Evolutionary conservation across 2,113 vertebrate species (phyloP).

Genomic region (Pipra filicauda): DNA sequence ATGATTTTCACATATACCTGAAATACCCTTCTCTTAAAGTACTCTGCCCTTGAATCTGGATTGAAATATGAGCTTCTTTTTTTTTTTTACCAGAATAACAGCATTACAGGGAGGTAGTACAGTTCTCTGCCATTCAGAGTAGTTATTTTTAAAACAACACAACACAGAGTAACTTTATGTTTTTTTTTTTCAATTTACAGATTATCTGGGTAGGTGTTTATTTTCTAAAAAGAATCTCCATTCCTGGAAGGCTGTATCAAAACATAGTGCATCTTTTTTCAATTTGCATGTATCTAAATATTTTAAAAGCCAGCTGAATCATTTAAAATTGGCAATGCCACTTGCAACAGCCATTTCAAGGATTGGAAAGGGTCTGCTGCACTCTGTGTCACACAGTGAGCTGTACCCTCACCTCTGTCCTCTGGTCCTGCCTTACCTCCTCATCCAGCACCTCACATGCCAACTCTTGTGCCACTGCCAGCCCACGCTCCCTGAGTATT

Average conservation of each 20-base stretch:
- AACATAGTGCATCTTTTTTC: background rate
- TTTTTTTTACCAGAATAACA: background rate
- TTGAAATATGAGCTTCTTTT: background rate
- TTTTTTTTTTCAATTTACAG: background rate
- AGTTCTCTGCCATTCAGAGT: rapidly evolving
- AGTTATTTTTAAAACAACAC: background rate
- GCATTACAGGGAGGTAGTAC: background rate
- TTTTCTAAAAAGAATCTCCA: background rate
- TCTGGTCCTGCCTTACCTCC: background rate
- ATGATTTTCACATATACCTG: background rate
- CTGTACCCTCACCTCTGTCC: background rate
- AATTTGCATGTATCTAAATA: background rate
- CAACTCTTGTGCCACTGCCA: background rate
- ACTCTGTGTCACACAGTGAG: rapidly evolving
- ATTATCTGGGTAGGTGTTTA: background rate
- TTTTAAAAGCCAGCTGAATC: background rate
- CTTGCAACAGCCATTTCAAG: background rate
- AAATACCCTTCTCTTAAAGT: background rate
- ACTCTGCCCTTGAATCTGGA: background rate
- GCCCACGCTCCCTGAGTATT: background rate
- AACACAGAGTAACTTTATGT: background rate
- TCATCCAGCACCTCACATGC: background rate
- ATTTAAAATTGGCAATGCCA: background rate
- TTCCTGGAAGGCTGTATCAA: background rate
- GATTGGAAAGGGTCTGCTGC: background rate